phyloP scores from a whole-genome alignment of 1,140 invertebrate genomes.

The Hyles euphorbiae region DNA sequence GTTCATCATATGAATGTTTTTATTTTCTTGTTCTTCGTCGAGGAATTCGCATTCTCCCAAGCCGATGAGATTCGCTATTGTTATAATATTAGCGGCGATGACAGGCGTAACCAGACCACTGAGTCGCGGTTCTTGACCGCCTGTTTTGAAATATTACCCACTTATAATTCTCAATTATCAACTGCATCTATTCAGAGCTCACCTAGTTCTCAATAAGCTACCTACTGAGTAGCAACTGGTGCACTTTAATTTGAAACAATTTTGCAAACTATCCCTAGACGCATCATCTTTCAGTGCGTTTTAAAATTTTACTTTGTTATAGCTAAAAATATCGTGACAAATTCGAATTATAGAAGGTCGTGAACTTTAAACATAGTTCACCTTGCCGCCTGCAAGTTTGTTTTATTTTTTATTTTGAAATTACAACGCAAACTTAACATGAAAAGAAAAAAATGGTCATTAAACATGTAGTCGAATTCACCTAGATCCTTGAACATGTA shows the following conservation, averaged over 20 bases:
- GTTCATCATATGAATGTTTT: no score
- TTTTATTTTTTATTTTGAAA: constrained; percentile 13
- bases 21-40: no score
- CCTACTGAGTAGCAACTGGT: constrained; percentile 10
- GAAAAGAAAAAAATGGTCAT: no score
- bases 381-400: constrained; percentile 25
- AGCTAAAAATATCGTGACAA: constrained; percentile 31
- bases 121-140: constrained; percentile 30
- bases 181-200: constrained; percentile 19
- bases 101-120: no score
- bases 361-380: constrained; percentile 53
- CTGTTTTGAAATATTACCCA: constrained; percentile 36
- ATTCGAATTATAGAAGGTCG: constrained; percentile 29
- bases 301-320: constrained; percentile 4
- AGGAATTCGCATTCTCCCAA: no score
- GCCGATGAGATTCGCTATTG: no score
- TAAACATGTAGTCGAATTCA: no score
- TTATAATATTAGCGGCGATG: no score
- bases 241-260: constrained; percentile 10
- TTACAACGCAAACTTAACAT: no score
- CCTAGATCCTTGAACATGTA: no score
- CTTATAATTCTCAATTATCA: constrained; percentile 13
- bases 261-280: not conserved
- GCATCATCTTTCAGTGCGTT: constrained; percentile 1
- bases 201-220: constrained; percentile 24